Base-by-base conservation (phyloP, 1,140 invertebrate genomes). In the Dinoponera quadriceps region DNA sequence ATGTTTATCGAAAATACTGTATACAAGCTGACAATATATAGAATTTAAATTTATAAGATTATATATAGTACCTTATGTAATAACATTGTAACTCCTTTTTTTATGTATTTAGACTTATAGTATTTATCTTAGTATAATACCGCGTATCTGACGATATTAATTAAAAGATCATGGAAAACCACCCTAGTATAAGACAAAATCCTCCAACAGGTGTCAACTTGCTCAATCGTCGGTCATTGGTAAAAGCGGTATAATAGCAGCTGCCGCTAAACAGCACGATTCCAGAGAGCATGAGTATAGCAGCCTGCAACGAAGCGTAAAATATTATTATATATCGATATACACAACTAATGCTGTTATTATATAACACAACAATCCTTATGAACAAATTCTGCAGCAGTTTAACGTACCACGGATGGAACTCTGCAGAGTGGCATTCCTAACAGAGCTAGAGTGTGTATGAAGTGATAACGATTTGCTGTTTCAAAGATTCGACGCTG, bases 241-340 rank as follows among this genome's bases (percentile, higher is more conserved):
- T 98, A 71, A 99, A 95, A 3, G 97, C 97, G 92, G 97, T 96
- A 92, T 97, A 97, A 92, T 99, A 99, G 92, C 98, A 98, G 25
- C 97, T 96, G 11, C 98, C 98, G 94, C 96, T 97, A 93, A 99
- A 99, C 51, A 99, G 91, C 1, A 96, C 84, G 68, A 97, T 98
- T 48, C 98, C 98, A 62, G 95, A 92, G 18, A 96, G 92, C 86
- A 99, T 95, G 65, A 99, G 95, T 0, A 95, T 92, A 29, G 97
- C 98, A 92, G 96, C 96, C 98, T 99, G 33, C 33, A 33, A 33
- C 7, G 7, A 33, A 33, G 33, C 7, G 7, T 33, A 33, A 33
- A 33, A 33, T 33, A 2, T 33, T 33, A 33, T 3, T 33, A 33
- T 33, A 33, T 33, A 7, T 33, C 33, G 7, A 3, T 2, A 33